Evolutionary conservation across 1,140 invertebrate species (phyloP).

Genomic region (Macrobrachium rosenbergii): DNA sequence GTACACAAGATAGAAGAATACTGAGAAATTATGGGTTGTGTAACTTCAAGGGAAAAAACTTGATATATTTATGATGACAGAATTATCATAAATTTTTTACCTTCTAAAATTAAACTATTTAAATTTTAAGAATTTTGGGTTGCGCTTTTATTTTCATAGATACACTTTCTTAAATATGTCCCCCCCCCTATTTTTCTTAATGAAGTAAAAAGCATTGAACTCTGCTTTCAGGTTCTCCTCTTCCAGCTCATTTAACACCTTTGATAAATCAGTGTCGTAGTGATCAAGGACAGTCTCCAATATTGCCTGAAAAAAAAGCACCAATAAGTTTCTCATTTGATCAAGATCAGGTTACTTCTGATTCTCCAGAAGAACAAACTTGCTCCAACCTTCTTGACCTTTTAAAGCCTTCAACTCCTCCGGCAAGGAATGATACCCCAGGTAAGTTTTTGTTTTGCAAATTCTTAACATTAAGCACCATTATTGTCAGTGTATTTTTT

Average conservation of each 20-base stretch:
- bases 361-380: background rate
- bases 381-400: conserved; percentile 2
- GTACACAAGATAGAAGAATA: no score
- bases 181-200: background rate
- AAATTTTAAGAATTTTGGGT: no score
- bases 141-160: background rate
- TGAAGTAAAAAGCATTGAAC: background rate
- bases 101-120: no score
- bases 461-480: background rate
- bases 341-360: background rate
- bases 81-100: no score
- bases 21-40: no score
- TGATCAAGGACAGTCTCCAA: background rate
- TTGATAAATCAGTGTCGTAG: no score
- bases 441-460: background rate
- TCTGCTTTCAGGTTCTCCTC: background rate
- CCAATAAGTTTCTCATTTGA: background rate
- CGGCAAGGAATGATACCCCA: background rate
- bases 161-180: background rate
- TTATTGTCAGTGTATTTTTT: background rate
- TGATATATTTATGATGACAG: no score
- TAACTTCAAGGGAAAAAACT: no score
- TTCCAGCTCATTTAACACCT: background rate
- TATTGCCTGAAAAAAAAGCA: background rate
- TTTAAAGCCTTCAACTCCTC: background rate